Evolutionary conservation across 2,888 invertebrate species (phyloP).

Genomic region (Subacronicta megacephala): DNA sequence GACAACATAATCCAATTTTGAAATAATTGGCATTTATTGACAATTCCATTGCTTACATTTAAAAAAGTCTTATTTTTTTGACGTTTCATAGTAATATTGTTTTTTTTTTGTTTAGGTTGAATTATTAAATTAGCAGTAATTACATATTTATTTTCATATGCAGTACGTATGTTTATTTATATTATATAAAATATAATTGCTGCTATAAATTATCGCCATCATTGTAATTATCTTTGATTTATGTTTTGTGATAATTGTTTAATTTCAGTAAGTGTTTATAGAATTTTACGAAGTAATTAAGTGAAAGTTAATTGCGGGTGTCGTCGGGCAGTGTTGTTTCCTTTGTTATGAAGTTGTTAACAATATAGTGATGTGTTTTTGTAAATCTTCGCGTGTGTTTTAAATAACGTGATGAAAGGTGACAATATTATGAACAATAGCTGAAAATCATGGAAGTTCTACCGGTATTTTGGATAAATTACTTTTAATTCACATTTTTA

Average conservation of each 20-base stretch:
- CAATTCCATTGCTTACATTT: neutral
- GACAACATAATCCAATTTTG: neutral
- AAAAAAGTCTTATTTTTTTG: neutral
- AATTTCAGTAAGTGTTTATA: constrained; percentile 45
- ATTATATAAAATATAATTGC: no score
- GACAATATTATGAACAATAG: constrained; percentile 5
- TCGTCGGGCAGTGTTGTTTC: constrained; percentile 60
- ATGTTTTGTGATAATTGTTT: constrained; percentile 29
- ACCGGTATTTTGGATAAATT: no score
- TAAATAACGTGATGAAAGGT: constrained; percentile 14
- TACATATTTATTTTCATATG: constrained; percentile 9
- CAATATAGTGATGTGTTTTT: constrained; percentile 56
- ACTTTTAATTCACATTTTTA: no score
- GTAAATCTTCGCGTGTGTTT: constrained; percentile 42
- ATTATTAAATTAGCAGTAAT: neutral
- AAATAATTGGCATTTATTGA: constrained; percentile 9
- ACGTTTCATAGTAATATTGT: neutral
- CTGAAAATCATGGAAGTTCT: neutral
- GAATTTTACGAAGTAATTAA: constrained; percentile 15
- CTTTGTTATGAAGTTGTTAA: constrained; percentile 65
- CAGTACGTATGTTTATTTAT: neutral
- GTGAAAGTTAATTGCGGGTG: constrained; percentile 62
- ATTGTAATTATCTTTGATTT: neutral
- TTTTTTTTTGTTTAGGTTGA: neutral
- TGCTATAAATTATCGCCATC: no score